A percentile compares a stretch with the other conserved stretches of the same genome.
These are phyloP conservation scores for Penaeus indicus DNA, from an alignment of 1,140 invertebrate genomes.

Conservation along the genomic window DNA sequence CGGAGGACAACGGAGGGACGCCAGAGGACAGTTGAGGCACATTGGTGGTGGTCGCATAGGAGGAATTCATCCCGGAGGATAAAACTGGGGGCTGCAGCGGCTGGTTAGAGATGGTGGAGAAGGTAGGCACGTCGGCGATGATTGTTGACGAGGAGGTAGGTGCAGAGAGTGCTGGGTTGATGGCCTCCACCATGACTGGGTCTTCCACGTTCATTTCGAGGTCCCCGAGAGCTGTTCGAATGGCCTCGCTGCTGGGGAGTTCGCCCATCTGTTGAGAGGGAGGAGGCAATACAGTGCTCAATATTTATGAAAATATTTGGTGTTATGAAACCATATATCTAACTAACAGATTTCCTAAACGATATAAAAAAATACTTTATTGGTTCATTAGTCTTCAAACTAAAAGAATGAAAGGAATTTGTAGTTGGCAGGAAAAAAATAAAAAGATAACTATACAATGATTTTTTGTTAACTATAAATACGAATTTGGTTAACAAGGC, in stretches of 20 bases:
- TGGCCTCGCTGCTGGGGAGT: conserved; percentile 57
- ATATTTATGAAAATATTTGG: neutral
- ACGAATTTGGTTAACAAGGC: no score
- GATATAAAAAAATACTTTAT: no score
- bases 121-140: conserved; percentile 59
- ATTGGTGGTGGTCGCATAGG: conserved; percentile 57
- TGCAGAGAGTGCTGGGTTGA: conserved; percentile 54
- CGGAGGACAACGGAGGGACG: conserved; percentile 51
- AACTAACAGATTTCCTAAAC: no score
- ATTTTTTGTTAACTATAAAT: no score
- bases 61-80: conserved; percentile 34
- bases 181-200: conserved; percentile 38
- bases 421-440: no score
- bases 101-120: conserved; percentile 49
- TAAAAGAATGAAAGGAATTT: no score
- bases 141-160: conserved; percentile 56
- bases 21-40: conserved; percentile 42
- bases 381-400: no score
- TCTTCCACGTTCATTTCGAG: conserved; percentile 45
- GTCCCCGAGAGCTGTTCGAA: conserved; percentile 56
- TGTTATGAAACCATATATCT: neutral
- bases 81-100: conserved; percentile 38
- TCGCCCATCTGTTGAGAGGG: conserved; percentile 41
- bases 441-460: no score
- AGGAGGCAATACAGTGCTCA: neutral